phyloP scores from a whole-genome alignment of 1,140 invertebrate species.

The Drosophila repleta region DNA sequence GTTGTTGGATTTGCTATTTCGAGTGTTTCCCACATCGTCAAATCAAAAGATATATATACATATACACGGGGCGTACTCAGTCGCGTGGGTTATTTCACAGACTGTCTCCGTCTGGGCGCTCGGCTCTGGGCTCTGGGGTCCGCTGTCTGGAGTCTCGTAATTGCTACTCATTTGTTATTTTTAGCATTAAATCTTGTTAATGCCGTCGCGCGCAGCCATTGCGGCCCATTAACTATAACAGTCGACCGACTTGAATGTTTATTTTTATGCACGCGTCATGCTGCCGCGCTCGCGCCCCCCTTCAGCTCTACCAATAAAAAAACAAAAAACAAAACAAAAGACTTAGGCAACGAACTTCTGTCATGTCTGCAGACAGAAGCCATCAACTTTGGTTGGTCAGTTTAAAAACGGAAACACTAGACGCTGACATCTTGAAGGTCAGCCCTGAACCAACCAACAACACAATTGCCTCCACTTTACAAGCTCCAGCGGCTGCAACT shows the following conservation, averaged over 20 bases:
- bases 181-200: conserved; percentile 61
- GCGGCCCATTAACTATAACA: conserved; percentile 52
- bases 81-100: conserved; percentile 73
- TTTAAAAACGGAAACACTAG: conserved; percentile 14
- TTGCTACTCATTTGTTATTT: conserved; percentile 78
- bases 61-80: conserved; percentile 56
- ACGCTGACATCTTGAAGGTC: conserved; percentile 45
- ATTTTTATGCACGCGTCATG: conserved; percentile 63
- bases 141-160: conserved; percentile 38
- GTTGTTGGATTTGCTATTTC: conserved; percentile 66
- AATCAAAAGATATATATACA: conserved; percentile 32
- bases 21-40: conserved; percentile 74
- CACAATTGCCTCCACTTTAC: conserved; percentile 35
- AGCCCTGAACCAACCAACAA: conserved; percentile 6
- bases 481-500: conserved; percentile 21
- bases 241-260: conserved; percentile 35
- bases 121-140: not conserved
- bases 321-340: no score
- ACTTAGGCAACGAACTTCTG: conserved; percentile 76
- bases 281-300: conserved; percentile 10
- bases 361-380: conserved; percentile 16
- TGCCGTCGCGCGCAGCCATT: conserved; percentile 45
- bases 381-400: conserved; percentile 2
- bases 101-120: conserved; percentile 15
- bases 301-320: conserved; percentile 18